Conservation (phyloP, 2,113 vertebrate genomes). For the Eudyptes chrysolophus region DNA sequence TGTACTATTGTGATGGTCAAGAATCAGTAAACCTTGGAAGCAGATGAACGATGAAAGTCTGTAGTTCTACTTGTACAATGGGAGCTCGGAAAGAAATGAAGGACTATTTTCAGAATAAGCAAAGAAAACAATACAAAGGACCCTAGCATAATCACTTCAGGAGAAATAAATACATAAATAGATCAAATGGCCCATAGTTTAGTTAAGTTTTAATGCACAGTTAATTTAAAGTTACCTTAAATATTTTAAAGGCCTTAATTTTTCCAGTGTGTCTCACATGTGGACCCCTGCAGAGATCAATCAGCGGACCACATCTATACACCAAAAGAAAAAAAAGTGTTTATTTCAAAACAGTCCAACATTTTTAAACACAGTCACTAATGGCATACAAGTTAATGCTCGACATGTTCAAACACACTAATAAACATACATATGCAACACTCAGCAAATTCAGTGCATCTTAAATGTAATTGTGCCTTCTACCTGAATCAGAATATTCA, state of each 20-base stretch:
- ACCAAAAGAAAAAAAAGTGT: background rate
- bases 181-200: background rate
- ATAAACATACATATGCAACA: background rate
- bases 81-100: background rate
- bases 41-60: background rate
- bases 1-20: background rate
- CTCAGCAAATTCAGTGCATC: background rate
- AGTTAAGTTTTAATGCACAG: background rate
- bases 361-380: background rate
- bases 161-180: background rate
- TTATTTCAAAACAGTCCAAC: background rate
- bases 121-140: background rate
- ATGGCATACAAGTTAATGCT: background rate
- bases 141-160: background rate
- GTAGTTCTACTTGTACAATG: background rate
- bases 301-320: constrained; percentile 73
- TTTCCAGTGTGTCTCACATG: constrained; percentile 83
- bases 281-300: constrained; percentile 81
- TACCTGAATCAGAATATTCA: background rate
- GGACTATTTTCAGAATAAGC: background rate
- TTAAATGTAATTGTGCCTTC: background rate
- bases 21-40: background rate
- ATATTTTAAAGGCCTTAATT: constrained; percentile 79
- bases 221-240: constrained; percentile 70
- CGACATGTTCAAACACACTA: background rate